These are phyloP conservation scores for Apotomis turbidana DNA, from an alignment of 2,888 invertebrate species.

Conservation along the genomic window DNA sequence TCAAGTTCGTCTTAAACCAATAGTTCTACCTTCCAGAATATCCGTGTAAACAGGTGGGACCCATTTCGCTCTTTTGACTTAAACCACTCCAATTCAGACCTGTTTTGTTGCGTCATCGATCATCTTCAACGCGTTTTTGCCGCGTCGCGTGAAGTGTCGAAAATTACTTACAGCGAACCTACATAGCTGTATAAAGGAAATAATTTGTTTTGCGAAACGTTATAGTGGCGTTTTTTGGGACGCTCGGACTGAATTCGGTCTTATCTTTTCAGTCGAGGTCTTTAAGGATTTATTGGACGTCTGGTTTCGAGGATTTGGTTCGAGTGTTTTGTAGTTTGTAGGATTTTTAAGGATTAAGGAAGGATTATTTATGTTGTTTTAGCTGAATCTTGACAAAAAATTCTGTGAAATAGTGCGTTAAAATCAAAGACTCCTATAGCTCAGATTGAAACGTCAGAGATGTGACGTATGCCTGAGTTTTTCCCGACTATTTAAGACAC, in stretches of 20 bases:
- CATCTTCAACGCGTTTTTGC: slow-evolving; percentile 68
- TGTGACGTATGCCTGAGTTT: too few species aligned
- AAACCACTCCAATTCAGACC: slow-evolving; percentile 35
- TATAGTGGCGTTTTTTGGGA: neutral
- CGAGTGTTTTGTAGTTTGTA: neutral
- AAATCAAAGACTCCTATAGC: too few species aligned
- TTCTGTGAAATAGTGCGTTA: neutral
- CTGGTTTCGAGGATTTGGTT: neutral
- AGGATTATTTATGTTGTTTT: neutral
- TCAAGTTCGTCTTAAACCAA: too few species aligned
- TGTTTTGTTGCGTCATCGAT: slow-evolving; percentile 74
- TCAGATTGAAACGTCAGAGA: too few species aligned
- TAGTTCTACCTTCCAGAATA: too few species aligned
- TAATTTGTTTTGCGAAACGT: slow-evolving; percentile 26
- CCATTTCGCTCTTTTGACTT: slow-evolving; percentile 38
- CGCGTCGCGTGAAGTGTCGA: slow-evolving; percentile 62
- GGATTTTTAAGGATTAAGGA: neutral
- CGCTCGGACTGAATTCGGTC: neutral
- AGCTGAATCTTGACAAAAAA: neutral
- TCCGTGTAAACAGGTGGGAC: too few species aligned
- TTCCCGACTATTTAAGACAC: too few species aligned
- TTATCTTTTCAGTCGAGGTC: slow-evolving; percentile 18
- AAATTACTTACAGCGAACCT: slow-evolving; percentile 75
- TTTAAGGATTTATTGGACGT: neutral
- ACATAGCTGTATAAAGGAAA: slow-evolving; percentile 44